Percentiles rank a stretch among this genome's conserved stretches.
Evolutionary conservation across 2,888 invertebrate genomes (phyloP).

Genomic region (Drosophila buzzatii): DNA sequence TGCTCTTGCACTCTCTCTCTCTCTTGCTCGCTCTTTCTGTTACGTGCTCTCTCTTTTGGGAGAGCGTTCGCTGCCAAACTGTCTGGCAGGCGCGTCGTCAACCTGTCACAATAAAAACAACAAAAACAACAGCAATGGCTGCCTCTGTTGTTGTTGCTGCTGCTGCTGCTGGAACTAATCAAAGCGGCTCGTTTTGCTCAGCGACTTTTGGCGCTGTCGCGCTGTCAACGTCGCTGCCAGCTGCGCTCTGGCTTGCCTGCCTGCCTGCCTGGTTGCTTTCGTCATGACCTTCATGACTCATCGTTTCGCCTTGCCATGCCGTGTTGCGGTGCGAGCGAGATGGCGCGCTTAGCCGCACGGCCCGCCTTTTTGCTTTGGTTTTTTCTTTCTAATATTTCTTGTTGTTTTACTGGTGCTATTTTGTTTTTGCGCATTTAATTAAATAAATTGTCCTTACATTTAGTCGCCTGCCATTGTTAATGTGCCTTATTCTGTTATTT

Average conservation of each 20-base stretch:
- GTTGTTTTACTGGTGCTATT: conserved; percentile 8
- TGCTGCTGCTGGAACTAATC: conserved; percentile 61
- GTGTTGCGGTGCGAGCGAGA: conserved; percentile 27
- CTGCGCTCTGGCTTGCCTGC: conserved; percentile 49
- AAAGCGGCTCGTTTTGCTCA: conserved; percentile 58
- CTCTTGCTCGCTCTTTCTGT: neutral
- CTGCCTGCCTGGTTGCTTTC: conserved; percentile 78
- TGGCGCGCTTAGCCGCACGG: conserved; percentile 42
- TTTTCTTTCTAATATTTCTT: conserved; percentile 23
- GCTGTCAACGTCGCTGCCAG: conserved; percentile 26
- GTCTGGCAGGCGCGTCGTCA: conserved; percentile 75
- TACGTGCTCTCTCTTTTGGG: conserved; percentile 12
- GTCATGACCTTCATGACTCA: conserved; percentile 86
- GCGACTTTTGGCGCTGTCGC: conserved; percentile 61
- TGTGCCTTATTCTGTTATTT: conserved; percentile 36
- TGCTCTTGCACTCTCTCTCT: conserved; percentile 19
- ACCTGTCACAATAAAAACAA: conserved; percentile 60
- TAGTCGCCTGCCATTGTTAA: conserved; percentile 54
- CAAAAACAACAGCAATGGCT: conserved; percentile 19
- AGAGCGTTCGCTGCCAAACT: conserved; percentile 71
- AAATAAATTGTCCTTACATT: conserved; percentile 75
- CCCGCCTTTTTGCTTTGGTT: conserved; percentile 56
- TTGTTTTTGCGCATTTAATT: conserved; percentile 72
- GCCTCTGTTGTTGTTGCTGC: conserved; percentile 18
- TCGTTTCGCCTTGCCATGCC: conserved; percentile 70